These are phyloP conservation scores for Penaeus indicus DNA, from an alignment of 1,140 invertebrate genomes.

Conservation along the genomic window DNA sequence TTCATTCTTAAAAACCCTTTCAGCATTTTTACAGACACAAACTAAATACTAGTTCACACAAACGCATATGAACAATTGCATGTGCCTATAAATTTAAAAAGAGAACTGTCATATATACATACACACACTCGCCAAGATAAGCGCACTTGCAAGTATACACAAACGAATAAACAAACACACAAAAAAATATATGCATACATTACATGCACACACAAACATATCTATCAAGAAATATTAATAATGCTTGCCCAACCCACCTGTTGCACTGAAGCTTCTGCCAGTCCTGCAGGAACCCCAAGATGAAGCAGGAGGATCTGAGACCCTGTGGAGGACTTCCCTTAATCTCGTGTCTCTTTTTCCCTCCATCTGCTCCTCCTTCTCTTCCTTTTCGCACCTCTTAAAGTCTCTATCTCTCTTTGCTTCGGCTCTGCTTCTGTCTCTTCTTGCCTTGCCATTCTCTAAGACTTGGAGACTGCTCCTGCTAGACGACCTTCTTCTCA, in stretches of 20 bases:
- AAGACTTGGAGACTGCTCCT: too few species aligned
- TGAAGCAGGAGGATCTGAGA: slow-evolving; percentile 35
- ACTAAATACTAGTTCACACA: too few species aligned
- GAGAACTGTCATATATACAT: too few species aligned
- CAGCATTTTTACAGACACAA: too few species aligned
- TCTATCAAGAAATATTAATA: too few species aligned
- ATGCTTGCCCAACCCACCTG: slow-evolving; percentile 30
- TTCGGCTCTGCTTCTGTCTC: not conserved
- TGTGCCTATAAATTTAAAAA: too few species aligned
- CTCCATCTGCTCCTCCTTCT: not conserved
- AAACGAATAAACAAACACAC: not conserved
- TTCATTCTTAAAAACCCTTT: too few species aligned
- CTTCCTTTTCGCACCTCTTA: not conserved
- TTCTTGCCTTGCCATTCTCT: not conserved
- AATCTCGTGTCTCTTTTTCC: not conserved
- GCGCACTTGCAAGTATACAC: not conserved
- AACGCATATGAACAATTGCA: too few species aligned
- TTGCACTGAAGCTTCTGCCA: slow-evolving; percentile 38
- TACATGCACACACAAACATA: not conserved
- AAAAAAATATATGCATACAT: slow-evolving; percentile 2
- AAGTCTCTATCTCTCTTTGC: not conserved
- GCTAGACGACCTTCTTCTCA: too few species aligned
- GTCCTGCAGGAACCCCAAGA: slow-evolving; percentile 53
- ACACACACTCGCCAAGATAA: not conserved
- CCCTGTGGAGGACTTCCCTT: slow-evolving; percentile 35